Evolutionary conservation across 2,797 vertebrate species (phyloP).

Genomic region (Acipenser oxyrinchus): DNA sequence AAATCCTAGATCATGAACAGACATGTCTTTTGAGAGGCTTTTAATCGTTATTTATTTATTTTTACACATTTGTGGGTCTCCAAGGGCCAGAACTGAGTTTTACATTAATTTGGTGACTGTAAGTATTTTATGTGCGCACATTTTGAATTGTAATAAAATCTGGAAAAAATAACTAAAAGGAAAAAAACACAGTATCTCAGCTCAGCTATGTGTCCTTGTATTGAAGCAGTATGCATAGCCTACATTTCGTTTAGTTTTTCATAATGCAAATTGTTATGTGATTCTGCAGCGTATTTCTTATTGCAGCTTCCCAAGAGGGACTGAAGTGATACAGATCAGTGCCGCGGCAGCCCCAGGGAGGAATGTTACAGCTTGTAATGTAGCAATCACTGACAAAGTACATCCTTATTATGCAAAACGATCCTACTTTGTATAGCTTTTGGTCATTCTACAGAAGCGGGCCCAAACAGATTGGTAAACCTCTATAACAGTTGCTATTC

Average conservation of each 20-base stretch:
- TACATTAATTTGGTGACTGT: neutral
- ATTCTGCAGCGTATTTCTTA: slow-evolving; percentile 4
- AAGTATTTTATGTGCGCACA: neutral
- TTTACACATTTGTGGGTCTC: slow-evolving; percentile 8
- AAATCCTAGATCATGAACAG: neutral
- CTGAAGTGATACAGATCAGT: slow-evolving; percentile 16
- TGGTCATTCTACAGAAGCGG: slow-evolving; percentile 12
- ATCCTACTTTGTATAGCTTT: slow-evolving; percentile 36
- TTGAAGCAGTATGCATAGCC: neutral
- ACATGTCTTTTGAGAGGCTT: slow-evolving; percentile 13
- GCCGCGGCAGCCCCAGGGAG: slow-evolving; percentile 39
- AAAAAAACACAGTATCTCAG: too few relatives aligned
- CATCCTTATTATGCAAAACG: slow-evolving; percentile 44
- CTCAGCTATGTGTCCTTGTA: neutral
- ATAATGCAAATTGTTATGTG: neutral
- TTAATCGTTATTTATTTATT: slow-evolving; percentile 3
- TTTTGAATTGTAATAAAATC: neutral
- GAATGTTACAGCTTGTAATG: slow-evolving; percentile 55
- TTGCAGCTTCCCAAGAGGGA: slow-evolving; percentile 7
- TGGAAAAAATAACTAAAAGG: too few relatives aligned
- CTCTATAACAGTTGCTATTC: too few relatives aligned
- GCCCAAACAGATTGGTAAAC: too few relatives aligned
- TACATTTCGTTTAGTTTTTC: neutral
- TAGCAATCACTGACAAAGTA: slow-evolving; percentile 54
- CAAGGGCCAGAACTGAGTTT: neutral